Base-by-base conservation (phyloP, 2,797 vertebrate species). In the Sebastes vulpes region DNA sequence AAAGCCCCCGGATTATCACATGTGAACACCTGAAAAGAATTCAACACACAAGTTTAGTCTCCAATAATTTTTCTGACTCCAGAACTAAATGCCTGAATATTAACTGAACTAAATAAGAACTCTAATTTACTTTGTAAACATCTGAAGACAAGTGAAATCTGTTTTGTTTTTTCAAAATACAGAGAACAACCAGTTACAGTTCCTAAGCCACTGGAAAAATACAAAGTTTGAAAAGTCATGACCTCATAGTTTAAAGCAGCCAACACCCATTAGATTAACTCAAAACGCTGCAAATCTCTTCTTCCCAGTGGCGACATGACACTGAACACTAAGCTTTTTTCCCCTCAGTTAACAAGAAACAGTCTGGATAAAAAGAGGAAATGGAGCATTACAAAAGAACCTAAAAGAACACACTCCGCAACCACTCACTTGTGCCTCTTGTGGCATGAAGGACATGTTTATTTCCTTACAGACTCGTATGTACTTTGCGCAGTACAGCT, bases 391-490 rank as follows among this genome's bases (percentile, higher is more conserved):
- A 53, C 48, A 74, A 66, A 76, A 75, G 3, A 72, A 52, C 18
- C 1, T 8, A 25, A 21, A 66, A 29, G 8, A 38, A 6, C 9
- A 65, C 7, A 21, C 11, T 31, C 9, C 18, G 20, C 9, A 52
- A 16, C 28, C 12, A 92, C 90, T 95, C 95, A 99, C 98, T 93
- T 97, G 98, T 81, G 97, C 97, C 82, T 99, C 98, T 61, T 95
- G 96, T 2, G 98, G 98, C 86, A 99, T 95, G 92, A 99, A 99
- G 23, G 97, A 97, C 65, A 99, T 96, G 92, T 97, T 98, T 82
- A 99, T 97, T 94, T 99, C 98, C 85, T 99, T 99, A 91, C 97
- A 98, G 81, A 95, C 95, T 74, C 96, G 96, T 83, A 99, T 97
- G 81, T 97, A 95, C 91, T 97, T 98, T 72, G 96, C 96, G 91